Base-by-base conservation (phyloP, 2,113 vertebrate species). In the Lepisosteus osseus region DNA sequence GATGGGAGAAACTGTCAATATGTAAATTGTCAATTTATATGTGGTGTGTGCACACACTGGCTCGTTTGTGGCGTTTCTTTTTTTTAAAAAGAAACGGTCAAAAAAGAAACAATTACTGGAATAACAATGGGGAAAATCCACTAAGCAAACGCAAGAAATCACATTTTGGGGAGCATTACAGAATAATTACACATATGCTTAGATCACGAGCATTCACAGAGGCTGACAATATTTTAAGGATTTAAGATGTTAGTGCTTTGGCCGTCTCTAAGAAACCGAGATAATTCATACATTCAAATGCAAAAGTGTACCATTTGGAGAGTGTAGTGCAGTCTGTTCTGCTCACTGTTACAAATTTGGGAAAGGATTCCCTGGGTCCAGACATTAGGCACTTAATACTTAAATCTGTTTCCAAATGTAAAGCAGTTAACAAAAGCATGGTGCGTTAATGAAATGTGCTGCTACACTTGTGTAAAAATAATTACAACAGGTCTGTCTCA, bases 151-250 rank as follows among this genome's bases (percentile, higher is more conserved):
- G 90, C 91, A 91, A 92, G 92, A 91, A 93, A 95, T 93, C 90
- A 92, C 92, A 93, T 93, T 95, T 92, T 91, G 89, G 86, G 86
- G 86, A 89, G 92, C 90, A 94, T 95, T 94, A 94, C 93, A 94
- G 93, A 95, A 95, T 94, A 95, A 95, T 93, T 91, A 93, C 92
- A 95, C 95, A 95, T 95, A 95, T 95, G 94, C 94, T 90, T 90
- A 90, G 94, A 95, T 93, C 93, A 87, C 76, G 74, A 86, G 90
- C 89, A 91, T 94, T 95, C 95, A 97, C 91, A 92, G 90, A 91
- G 91, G 90, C 89, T 85, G 87, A 94, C 92, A 93, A 94, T 93
- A 94, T 95, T 94, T 93, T 91, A 89, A 90, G 95, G 95, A 97
- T 98, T 98, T 96, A 92, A 93, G 90, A 93, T 94, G 93, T 94